Evolutionary conservation across 2,888 invertebrate genomes (phyloP).

Genomic region (Conchocele bisecta): DNA sequence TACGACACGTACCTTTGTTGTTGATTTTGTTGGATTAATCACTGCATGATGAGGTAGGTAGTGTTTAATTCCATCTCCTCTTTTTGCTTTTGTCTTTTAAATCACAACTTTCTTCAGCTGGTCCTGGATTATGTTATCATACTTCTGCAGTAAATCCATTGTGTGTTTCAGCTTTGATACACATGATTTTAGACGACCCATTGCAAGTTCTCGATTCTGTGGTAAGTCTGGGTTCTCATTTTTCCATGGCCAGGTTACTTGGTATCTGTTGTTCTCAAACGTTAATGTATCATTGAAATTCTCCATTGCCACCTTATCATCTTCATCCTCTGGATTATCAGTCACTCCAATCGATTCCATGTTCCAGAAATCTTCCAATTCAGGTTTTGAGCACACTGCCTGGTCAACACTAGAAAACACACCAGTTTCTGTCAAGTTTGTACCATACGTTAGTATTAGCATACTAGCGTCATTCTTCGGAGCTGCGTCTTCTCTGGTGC

Average conservation of each 20-base stretch:
- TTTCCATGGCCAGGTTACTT: conserved; percentile 38
- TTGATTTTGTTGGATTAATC: no score
- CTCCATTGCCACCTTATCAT: conserved; percentile 22
- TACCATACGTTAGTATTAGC: conserved; percentile 2
- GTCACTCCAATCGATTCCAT: conserved; percentile 24
- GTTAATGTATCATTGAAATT: conserved; percentile 17
- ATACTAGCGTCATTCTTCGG: background rate
- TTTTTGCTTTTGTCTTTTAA: no score
- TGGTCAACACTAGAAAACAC: conserved; percentile 1
- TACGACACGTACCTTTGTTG: no score
- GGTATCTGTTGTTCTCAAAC: conserved; percentile 22
- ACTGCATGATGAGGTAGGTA: conserved; percentile 31
- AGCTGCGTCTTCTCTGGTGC: background rate
- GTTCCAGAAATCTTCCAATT: conserved; percentile 29
- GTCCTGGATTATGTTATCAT: conserved; percentile 19
- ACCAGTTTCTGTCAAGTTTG: background rate
- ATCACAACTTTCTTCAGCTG: conserved; percentile 25
- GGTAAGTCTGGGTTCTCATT: conserved; percentile 16
- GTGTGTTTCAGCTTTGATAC: conserved; percentile 8
- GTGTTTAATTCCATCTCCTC: background rate
- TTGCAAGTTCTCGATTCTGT: conserved; percentile 17
- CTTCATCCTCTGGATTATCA: background rate
- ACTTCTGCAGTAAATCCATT: conserved; percentile 8
- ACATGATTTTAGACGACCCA: conserved; percentile 21
- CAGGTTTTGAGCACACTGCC: background rate